phyloP scores from a whole-genome alignment of 2,888 invertebrate genomes.

The Parthenolecanium corni region DNA sequence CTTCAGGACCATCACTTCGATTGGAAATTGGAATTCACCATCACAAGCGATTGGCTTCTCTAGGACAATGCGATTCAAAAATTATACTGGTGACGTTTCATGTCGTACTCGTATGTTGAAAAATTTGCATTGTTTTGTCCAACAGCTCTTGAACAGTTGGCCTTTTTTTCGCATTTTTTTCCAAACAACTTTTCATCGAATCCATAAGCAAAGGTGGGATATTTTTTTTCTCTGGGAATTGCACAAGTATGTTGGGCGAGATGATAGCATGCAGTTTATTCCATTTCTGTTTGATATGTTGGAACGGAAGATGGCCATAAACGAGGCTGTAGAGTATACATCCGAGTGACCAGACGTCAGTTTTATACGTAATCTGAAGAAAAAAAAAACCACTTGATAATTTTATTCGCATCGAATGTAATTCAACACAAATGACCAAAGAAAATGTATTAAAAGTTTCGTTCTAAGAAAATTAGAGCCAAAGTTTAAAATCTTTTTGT shows the following conservation, averaged over 20 bases:
- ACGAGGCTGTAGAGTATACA: conserved; percentile 89
- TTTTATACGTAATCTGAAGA: conserved; percentile 69
- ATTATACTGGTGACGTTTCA: too few relatives aligned
- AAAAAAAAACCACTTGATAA: conserved; percentile 17
- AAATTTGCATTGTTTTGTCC: background rate
- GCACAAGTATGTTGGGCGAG: conserved; percentile 58
- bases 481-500: too few relatives aligned
- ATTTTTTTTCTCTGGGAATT: conserved; percentile 49
- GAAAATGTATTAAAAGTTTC: background rate
- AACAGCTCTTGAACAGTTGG: conserved; percentile 65
- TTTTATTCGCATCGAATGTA: too few relatives aligned
- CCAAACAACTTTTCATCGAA: conserved; percentile 59
- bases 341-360: conserved; percentile 96
- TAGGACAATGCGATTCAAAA: too few relatives aligned
- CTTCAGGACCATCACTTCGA: too few relatives aligned
- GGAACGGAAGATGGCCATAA: conserved; percentile 83
- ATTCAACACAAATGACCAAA: background rate
- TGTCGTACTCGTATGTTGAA: too few relatives aligned
- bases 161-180: conserved; percentile 56
- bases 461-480: background rate
- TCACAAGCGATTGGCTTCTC: too few relatives aligned
- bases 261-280: conserved; percentile 68
- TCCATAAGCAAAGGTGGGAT: conserved; percentile 49
- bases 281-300: conserved; percentile 58
- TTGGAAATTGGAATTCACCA: too few relatives aligned